Base-by-base conservation (phyloP, 2,888 invertebrate species). In the Thumatha senex region DNA sequence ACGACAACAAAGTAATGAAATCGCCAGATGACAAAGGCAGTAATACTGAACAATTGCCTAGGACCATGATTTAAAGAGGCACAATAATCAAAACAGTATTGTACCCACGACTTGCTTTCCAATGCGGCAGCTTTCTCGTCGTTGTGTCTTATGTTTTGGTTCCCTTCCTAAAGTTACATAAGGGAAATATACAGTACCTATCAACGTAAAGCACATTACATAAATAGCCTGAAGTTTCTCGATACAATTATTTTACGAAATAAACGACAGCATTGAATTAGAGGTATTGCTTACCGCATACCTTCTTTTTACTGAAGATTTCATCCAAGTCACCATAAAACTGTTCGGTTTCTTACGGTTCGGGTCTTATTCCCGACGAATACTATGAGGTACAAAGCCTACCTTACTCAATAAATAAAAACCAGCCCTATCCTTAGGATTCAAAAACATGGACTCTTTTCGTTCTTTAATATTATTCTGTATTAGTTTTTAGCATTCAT, bases 21-120 rank as follows among this genome's bases (percentile, higher is more conserved):
- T 76, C 64, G 70, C 61, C 69, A 69, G 72, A 77, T 78, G 76
- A 75, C 73, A 70, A 67, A 65, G 65, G 55, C 67, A 56, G 54
- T 63, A 56, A 57, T 57, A 53, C 18, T 24, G 54, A 51, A 62
- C 63, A 61, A 55, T 66, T 69, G 52, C 54, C 52, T 54, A 52
- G 47, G 50, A 61, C 63, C 58, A 39, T 56, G 58, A 63, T 65
- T 60, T 60, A 60, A 40, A 43, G 38, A 46, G 48, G 41, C 42
- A 54, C 52, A 30, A 35, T n/a, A 36, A 11, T 30, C 29, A 29
- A 48, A 54, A 50, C 40, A 50, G 57, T 61, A 51, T 61, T 48
- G 57, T 63, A 61, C 61, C 58, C 65, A 48, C 30, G 51, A 46
- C 48, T 48, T 50, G 54, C 61, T 67, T 65, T 65, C 63, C 57